These are phyloP conservation scores for Diarsia brunnea DNA, from an alignment of 2,888 invertebrate genomes.

Conservation along the genomic window DNA sequence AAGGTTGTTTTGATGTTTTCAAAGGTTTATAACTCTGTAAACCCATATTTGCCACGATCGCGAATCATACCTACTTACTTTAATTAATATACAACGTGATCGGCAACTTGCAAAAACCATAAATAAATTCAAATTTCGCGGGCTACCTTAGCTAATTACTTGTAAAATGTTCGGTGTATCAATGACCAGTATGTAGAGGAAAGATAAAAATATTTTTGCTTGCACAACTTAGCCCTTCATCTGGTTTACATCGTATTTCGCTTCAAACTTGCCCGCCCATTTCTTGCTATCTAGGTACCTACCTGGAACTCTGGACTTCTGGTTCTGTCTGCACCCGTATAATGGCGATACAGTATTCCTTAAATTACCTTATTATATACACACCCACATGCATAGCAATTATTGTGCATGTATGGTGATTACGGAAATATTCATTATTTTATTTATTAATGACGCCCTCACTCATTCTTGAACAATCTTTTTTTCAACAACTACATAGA, in stretches of 20 bases:
- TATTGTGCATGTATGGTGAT: neutral
- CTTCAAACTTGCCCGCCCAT: slow-evolving; percentile 2
- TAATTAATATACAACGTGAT: neutral
- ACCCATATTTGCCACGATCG: neutral
- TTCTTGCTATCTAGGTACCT: neutral
- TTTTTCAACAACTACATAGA: neutral
- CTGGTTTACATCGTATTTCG: neutral
- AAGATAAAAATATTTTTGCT: neutral
- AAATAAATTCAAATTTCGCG: neutral
- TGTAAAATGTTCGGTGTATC: neutral
- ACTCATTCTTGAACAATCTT: neutral
- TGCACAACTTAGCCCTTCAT: neutral
- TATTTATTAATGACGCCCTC: neutral
- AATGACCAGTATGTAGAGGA: neutral
- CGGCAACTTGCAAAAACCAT: neutral
- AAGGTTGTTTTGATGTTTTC: neutral
- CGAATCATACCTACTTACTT: neutral
- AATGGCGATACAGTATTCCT: neutral
- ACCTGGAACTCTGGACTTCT: neutral
- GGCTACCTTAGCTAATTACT: no score
- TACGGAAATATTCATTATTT: neutral
- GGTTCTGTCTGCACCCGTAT: neutral
- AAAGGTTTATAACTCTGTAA: neutral
- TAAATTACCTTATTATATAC: neutral
- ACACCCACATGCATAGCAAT: neutral